Evolutionary conservation across 2,888 invertebrate species (phyloP).

Genomic region (Aleiodes alternator): DNA sequence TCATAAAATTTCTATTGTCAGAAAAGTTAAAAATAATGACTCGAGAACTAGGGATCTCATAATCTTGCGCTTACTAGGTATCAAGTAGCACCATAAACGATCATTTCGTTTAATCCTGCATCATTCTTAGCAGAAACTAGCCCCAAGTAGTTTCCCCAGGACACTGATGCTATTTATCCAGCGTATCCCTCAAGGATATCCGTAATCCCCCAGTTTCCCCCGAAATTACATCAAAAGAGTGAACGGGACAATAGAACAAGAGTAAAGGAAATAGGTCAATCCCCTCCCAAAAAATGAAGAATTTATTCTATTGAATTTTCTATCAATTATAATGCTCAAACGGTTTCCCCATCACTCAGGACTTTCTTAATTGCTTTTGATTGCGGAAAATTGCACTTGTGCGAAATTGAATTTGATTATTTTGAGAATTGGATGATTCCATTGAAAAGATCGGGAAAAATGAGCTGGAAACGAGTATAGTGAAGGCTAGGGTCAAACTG

Average conservation of each 20-base stretch:
- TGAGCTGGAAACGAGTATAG: neutral
- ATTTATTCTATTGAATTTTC: too few relatives aligned
- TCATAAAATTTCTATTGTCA: too few relatives aligned
- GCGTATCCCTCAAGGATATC: neutral
- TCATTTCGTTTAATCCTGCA: slow-evolving; percentile 9
- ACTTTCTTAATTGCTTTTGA: neutral
- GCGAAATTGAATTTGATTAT: too few relatives aligned
- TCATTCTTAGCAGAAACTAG: neutral
- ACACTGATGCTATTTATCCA: neutral
- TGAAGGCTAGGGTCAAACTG: too few relatives aligned
- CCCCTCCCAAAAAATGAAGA: too few relatives aligned
- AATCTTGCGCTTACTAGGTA: too few relatives aligned
- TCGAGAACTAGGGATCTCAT: too few relatives aligned
- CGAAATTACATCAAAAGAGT: too few relatives aligned
- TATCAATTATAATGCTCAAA: neutral
- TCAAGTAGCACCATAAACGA: neutral
- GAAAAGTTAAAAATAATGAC: too few relatives aligned
- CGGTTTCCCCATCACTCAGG: neutral
- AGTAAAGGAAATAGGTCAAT: too few relatives aligned
- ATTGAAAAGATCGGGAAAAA: neutral
- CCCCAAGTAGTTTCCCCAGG: neutral
- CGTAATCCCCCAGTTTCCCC: neutral
- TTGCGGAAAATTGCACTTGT: neutral
- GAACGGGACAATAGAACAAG: too few relatives aligned
- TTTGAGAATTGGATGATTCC: neutral